Evolutionary conservation across 2,888 invertebrate species (phyloP).

Genomic region (Taphrorychus bicolor): DNA sequence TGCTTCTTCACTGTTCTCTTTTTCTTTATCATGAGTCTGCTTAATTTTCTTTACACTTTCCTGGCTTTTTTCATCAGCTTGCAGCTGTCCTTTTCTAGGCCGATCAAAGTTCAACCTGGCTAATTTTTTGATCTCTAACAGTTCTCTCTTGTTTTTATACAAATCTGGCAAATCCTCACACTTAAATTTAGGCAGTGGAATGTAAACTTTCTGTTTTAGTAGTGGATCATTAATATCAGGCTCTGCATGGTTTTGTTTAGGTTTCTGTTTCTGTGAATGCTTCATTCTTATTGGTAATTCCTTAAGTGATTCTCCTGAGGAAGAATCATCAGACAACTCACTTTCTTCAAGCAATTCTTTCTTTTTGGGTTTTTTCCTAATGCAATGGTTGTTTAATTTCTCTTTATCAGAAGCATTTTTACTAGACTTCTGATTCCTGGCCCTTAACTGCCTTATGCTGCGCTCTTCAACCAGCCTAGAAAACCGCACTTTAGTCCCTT

Average conservation of each 20-base stretch:
- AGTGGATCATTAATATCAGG: slow-evolving; percentile 45
- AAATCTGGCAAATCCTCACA: slow-evolving; percentile 50
- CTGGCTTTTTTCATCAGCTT: not conserved
- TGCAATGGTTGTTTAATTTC: too few relatives aligned
- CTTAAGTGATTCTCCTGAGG: not conserved
- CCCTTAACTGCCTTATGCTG: not conserved
- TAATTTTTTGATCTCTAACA: slow-evolving; percentile 41
- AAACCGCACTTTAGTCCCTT: slow-evolving; percentile 5
- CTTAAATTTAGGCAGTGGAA: slow-evolving; percentile 49
- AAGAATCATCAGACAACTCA: not conserved
- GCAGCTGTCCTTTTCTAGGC: not conserved
- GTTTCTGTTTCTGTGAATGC: not conserved
- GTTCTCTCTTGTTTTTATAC: slow-evolving; percentile 48
- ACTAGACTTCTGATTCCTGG: too few relatives aligned
- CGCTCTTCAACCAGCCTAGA: slow-evolving; percentile 5
- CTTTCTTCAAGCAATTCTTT: slow-evolving; percentile 7
- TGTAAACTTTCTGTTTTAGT: slow-evolving; percentile 47
- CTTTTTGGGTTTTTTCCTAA: slow-evolving; percentile 17
- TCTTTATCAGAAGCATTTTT: not conserved
- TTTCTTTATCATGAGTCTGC: slow-evolving; percentile 1
- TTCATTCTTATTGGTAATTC: slow-evolving; percentile 15
- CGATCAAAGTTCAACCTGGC: not conserved
- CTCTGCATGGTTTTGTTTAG: not conserved
- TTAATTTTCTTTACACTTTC: slow-evolving; percentile 18
- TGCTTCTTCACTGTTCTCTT: not conserved